These are phyloP conservation scores for Amphibalanus amphitrite DNA, from an alignment of 1,140 invertebrate genomes.

Conservation along the genomic window DNA sequence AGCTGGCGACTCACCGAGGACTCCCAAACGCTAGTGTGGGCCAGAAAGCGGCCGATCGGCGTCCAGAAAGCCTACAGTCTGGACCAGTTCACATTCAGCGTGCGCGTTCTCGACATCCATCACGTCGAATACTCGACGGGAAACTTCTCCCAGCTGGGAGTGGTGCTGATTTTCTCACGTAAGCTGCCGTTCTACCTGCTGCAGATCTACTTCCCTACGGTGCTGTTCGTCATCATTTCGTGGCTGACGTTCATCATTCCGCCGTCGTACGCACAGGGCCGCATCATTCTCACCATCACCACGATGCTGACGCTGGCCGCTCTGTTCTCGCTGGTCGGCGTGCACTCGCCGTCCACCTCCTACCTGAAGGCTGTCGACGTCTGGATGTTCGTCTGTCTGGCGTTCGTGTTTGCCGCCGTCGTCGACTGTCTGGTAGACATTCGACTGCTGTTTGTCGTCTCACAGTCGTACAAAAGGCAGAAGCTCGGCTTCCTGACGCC, in stretches of 20 bases:
- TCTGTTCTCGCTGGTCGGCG: not conserved
- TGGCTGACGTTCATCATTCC: not conserved
- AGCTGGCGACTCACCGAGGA: not conserved
- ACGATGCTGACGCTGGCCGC: not conserved
- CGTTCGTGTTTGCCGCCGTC: slow-evolving; percentile 9
- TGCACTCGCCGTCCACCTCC: slow-evolving; percentile 10
- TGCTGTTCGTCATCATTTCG: not conserved
- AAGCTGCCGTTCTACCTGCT: not conserved
- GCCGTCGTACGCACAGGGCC: not conserved
- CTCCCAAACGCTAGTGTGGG: not conserved
- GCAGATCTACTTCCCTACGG: not conserved
- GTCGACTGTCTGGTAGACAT: not conserved
- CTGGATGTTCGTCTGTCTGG: slow-evolving; percentile 17
- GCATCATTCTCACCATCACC: not conserved
- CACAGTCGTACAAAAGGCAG: not conserved
- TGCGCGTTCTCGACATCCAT: not conserved
- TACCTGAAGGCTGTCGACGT: slow-evolving; percentile 13
- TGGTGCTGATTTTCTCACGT: not conserved
- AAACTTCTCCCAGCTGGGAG: not conserved
- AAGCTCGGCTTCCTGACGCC: slow-evolving; percentile 23
- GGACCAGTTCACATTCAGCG: not conserved
- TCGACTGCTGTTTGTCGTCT: not conserved
- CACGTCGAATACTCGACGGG: not conserved
- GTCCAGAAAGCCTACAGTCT: not conserved
- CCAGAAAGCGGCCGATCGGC: not conserved